Conservation (phyloP, 37 sponge, comb jelly and placozoan species). For the Geodia barretti region DNA sequence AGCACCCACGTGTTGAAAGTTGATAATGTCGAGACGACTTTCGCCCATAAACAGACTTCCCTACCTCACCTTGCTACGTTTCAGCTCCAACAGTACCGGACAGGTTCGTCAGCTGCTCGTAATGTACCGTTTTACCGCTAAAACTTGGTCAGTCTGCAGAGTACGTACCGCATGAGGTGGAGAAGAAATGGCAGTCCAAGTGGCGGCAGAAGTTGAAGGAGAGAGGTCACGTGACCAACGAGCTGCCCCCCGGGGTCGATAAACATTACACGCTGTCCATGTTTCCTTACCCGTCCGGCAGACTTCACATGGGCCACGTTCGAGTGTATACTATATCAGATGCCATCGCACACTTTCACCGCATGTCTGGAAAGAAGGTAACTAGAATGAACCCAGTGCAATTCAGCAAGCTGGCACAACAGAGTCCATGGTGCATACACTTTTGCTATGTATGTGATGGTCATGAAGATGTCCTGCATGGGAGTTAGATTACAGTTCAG, state of each 20-base stretch:
- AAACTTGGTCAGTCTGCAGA: background rate
- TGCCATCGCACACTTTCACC: slow-evolving; percentile 63
- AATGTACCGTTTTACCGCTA: too few relatives aligned
- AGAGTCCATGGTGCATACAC: too few relatives aligned
- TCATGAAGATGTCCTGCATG: too few relatives aligned
- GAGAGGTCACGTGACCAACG: background rate
- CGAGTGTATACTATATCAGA: slow-evolving; percentile 88
- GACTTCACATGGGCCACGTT: slow-evolving; percentile 89
- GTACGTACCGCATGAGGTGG: slow-evolving; percentile 6
- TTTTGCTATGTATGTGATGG: too few relatives aligned
- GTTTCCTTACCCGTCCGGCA: slow-evolving; percentile 88
- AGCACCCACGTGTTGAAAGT: too few relatives aligned
- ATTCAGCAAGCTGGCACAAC: background rate
- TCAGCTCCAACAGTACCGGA: too few relatives aligned
- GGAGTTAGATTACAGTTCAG: too few relatives aligned
- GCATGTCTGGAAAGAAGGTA: slow-evolving; percentile 68
- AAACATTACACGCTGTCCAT: slow-evolving; percentile 73
- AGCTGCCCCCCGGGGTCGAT: slow-evolving; percentile 6
- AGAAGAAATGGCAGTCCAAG: slow-evolving; percentile 23
- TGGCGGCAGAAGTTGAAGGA: slow-evolving; percentile 2
- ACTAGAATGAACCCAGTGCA: background rate
- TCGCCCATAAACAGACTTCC: too few relatives aligned
- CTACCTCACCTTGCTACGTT: too few relatives aligned
- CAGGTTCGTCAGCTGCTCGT: too few relatives aligned
- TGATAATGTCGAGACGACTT: too few relatives aligned